Base-by-base conservation (phyloP, 2,888 invertebrate species). In the Agonopterix arenella region DNA sequence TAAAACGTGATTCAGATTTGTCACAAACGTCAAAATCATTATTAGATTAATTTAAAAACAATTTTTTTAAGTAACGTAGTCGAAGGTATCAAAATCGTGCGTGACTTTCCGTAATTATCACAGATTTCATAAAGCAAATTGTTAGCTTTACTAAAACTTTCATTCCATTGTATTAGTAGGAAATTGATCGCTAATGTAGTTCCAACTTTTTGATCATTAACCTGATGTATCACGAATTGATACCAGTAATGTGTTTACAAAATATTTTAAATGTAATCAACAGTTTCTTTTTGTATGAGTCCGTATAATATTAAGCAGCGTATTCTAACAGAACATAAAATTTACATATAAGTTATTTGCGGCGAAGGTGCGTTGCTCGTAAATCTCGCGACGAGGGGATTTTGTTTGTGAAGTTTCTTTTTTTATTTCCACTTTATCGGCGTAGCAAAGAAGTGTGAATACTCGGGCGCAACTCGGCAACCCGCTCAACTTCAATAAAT, bases 401-500 rank as follows among this genome's bases (percentile, higher is more conserved):
- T 84, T 84, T 88, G 84, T 86, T 86, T 81, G 84, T 81, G 83
- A 89, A 86, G 79, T 88, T 86, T 78, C 81, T 81, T 86, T 85
- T 18, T 88, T 86, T 86, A 86, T 84, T 86, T 84, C 73, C 80
- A 78, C 82, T 86, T 85, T 86, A 84, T 85, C 84, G 84, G 81
- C 77, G 77, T 79, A 80, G 78, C 71, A 80, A 75, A 78, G 84
- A 83, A 79, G 77, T 78, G 78, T 77, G 83, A 82, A 81, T 85
- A 83, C 88, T 86, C 86, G 74, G 75, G 80, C 84, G 82, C 86
- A 85, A 81, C 80, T 80, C 76, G 69, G 65, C 63, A 73, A 70
- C 79, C 77, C 73, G 83, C 81, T 81, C 81, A 88, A 88, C 88
- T 89, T 88, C 82, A 83, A 89, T 89, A 89, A 89, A 88, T 89